phyloP scores from a whole-genome alignment of 2,888 invertebrate species.

The Scotopteryx bipunctaria region DNA sequence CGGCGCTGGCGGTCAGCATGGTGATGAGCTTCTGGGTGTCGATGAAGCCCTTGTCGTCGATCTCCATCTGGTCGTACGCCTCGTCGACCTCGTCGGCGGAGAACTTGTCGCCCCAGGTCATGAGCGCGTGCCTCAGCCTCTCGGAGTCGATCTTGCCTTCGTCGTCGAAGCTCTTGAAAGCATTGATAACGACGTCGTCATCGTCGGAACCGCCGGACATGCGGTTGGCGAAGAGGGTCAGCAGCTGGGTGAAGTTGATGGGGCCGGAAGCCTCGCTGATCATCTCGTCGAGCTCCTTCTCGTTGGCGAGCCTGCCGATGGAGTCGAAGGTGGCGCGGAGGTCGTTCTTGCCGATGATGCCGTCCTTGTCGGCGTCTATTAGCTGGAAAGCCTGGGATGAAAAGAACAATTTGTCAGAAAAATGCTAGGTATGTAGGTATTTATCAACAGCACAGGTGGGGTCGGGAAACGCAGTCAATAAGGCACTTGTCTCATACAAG shows the following conservation, averaged over 20 bases:
- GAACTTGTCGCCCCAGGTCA: slow-evolving; percentile 98
- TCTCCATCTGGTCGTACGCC: slow-evolving; percentile 96
- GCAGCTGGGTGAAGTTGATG: slow-evolving; percentile 97
- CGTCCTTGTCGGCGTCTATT: slow-evolving; percentile 98
- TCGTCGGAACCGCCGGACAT: slow-evolving; percentile 97
- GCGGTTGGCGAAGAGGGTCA: slow-evolving; percentile 95
- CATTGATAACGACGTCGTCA: slow-evolving; percentile 95
- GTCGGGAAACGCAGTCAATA: no score
- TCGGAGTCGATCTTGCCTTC: slow-evolving; percentile 95
- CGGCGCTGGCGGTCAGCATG: slow-evolving; percentile 93
- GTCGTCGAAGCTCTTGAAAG: slow-evolving; percentile 96
- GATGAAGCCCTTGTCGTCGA: slow-evolving; percentile 95
- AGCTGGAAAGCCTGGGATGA: slow-evolving; percentile 92
- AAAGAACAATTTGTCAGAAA: background rate
- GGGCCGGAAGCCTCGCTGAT: slow-evolving; percentile 93
- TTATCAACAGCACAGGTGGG: background rate
- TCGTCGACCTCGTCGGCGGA: slow-evolving; percentile 94
- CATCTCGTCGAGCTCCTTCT: slow-evolving; percentile 96
- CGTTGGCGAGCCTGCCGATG: slow-evolving; percentile 93
- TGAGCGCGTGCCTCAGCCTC: slow-evolving; percentile 94
- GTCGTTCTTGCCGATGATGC: slow-evolving; percentile 94
- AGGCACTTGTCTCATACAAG: no score
- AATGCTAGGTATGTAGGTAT: background rate
- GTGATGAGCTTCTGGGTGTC: slow-evolving; percentile 94
- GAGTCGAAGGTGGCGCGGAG: slow-evolving; percentile 96